Base-by-base conservation (phyloP, 2,113 vertebrate genomes). In the Pollachius pollachius region DNA sequence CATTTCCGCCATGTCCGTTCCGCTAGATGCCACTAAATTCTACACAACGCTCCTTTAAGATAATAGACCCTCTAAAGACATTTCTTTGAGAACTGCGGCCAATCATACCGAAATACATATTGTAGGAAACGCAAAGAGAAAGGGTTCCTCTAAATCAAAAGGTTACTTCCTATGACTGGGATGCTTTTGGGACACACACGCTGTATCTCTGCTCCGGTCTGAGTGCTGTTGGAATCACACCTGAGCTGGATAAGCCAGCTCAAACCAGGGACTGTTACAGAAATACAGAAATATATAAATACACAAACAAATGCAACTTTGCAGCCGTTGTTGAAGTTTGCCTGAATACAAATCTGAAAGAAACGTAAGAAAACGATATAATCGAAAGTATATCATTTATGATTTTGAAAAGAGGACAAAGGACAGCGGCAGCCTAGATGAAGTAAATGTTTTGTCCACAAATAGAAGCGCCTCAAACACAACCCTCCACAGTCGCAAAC, bases 361-460 rank as follows among this genome's bases (percentile, higher is more conserved):
- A 57, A 57, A 57, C 54, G 13, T 57, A 16, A 5, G 17, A 17
- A 7, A 57, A 57, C 9, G 1, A 57, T n/a, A 57, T 57, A n/a
- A 57, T 57, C 54, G 3, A 57, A 57, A 57, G 17, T 57, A 57
- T n/a, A 17, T n/a, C 9, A 57, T 17, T 57, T 48, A 71, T 25
- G 65, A 83, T 82, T 82, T 64, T 76, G 72, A 59, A 68, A 66
- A 62, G 68, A 77, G 52, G 70, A 73, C 68, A 62, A 68, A 77
- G 52, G 70, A 73, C 74, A 83, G 67, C 52, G 65, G 23, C 52
- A 34, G 4, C 41, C 41, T 6, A 48, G 6, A 13, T 48, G 41
- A 48, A 12, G 41, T 41, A 41, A 41, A 41, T 41, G 9, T 13
- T 48, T 48, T 48, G 41, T 48, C 41, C 4, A 48, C 41, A 48